Conservation (phyloP, 2,113 vertebrate genomes). For the Actenoides lindsayi region DNA sequence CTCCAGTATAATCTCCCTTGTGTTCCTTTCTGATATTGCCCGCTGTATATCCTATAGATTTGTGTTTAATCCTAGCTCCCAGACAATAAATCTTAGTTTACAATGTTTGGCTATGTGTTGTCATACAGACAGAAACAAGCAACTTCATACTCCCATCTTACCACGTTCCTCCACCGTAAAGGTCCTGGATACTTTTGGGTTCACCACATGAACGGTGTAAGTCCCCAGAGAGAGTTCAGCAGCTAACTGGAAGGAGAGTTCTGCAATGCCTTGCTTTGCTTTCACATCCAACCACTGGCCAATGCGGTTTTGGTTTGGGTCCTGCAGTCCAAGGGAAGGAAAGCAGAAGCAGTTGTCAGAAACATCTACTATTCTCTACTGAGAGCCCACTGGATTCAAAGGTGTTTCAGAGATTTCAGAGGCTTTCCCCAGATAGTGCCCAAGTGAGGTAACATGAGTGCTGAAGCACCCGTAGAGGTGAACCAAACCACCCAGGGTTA, state of each 20-base stretch:
- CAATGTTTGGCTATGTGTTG: background rate
- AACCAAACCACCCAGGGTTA: background rate
- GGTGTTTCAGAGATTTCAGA: background rate
- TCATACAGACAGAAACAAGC: background rate
- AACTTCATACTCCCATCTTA: conserved; percentile 10
- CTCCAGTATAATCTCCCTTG: background rate
- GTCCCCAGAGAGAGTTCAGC: conserved; percentile 52
- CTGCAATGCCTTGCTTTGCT: conserved; percentile 63
- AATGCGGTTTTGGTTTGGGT: conserved; percentile 62
- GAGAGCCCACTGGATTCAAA: background rate
- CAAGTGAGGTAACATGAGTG: background rate
- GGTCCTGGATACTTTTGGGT: conserved; percentile 31
- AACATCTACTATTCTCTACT: background rate
- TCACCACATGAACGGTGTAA: conserved; percentile 56
- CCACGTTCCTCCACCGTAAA: conserved; percentile 66
- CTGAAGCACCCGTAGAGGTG: background rate
- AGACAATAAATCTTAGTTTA: background rate
- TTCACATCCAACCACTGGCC: conserved; percentile 69
- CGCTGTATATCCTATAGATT: background rate
- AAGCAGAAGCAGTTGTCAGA: background rate
- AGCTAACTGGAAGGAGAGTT: conserved; percentile 67
- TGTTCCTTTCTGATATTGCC: background rate
- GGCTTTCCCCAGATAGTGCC: background rate
- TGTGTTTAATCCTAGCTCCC: background rate
- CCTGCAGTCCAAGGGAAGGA: conserved; percentile 22